phyloP scores from a whole-genome alignment of 2,888 invertebrate genomes.

The Corbicula japonica region DNA sequence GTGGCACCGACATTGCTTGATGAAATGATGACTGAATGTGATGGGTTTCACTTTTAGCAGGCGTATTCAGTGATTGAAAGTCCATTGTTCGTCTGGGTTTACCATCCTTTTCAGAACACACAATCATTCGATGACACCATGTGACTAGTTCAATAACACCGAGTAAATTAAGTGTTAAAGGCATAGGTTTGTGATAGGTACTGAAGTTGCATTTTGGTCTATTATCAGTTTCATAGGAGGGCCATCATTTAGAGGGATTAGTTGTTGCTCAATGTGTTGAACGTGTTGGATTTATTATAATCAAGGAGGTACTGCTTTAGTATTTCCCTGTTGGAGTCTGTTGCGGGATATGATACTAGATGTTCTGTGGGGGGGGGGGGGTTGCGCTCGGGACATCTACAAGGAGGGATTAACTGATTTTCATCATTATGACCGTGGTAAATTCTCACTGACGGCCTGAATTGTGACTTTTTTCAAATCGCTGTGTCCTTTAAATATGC shows the following conservation, averaged over 20 bases:
- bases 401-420: conserved; percentile 15
- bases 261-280: conserved; percentile 75
- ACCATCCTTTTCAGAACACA: conserved; percentile 67
- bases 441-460: no score
- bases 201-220: conserved; percentile 66
- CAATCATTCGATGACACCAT: conserved; percentile 70
- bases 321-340: no score
- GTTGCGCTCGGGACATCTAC: conserved; percentile 31
- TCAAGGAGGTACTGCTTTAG: conserved; percentile 63
- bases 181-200: conserved; percentile 73
- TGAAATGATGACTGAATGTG: conserved; percentile 68
- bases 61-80: conserved; percentile 69
- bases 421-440: background rate
- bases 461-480: no score
- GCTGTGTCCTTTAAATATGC: no score
- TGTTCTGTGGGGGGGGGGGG: conserved; percentile 54
- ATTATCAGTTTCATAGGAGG: conserved; percentile 69
- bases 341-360: conserved; percentile 62
- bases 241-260: conserved; percentile 60
- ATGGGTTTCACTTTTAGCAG: conserved; percentile 67
- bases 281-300: conserved; percentile 70
- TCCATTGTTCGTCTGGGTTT: conserved; percentile 71
- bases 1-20: no score
- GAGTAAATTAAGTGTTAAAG: conserved; percentile 74
- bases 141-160: conserved; percentile 69